phyloP scores from a whole-genome alignment of 1,140 invertebrate genomes.

The Calosoma granatense region DNA sequence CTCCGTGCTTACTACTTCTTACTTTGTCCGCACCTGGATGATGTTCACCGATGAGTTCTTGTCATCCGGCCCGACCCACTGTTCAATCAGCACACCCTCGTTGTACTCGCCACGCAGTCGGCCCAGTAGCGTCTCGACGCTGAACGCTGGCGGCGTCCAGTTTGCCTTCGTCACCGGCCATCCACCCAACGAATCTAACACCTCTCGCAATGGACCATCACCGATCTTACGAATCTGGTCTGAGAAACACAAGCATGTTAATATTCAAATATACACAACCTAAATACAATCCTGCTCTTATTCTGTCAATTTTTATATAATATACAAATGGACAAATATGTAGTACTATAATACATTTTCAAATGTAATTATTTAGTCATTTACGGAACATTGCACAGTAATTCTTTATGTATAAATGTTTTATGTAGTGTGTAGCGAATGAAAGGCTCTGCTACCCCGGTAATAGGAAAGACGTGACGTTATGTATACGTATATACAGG shows the following conservation, averaged over 20 bases:
- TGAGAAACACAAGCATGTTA: slow-evolving; percentile 29
- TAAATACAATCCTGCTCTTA: not conserved
- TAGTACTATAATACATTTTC: too few relatives aligned
- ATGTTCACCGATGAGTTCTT: slow-evolving; percentile 78
- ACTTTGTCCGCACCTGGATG: slow-evolving; percentile 60
- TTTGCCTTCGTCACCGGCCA: slow-evolving; percentile 60
- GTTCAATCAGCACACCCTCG: slow-evolving; percentile 63
- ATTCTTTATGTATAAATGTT: too few relatives aligned
- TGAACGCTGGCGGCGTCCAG: slow-evolving; percentile 49
- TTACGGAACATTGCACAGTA: too few relatives aligned
- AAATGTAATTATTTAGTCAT: too few relatives aligned
- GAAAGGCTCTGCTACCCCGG: too few relatives aligned
- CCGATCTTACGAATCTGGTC: slow-evolving; percentile 62
- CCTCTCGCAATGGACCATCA: slow-evolving; percentile 48
- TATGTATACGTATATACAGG: too few relatives aligned
- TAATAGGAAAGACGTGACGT: too few relatives aligned
- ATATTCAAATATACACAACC: not conserved
- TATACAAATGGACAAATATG: too few relatives aligned
- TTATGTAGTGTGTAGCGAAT: too few relatives aligned
- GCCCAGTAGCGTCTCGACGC: slow-evolving; percentile 57
- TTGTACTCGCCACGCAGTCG: slow-evolving; percentile 58
- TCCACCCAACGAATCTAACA: slow-evolving; percentile 54
- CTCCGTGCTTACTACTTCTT: slow-evolving; percentile 29
- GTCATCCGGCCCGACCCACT: slow-evolving; percentile 77
- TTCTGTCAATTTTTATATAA: too few relatives aligned